Evolutionary conservation across 2,888 invertebrate species (phyloP).

Genomic region (Limnephilus marmoratus): DNA sequence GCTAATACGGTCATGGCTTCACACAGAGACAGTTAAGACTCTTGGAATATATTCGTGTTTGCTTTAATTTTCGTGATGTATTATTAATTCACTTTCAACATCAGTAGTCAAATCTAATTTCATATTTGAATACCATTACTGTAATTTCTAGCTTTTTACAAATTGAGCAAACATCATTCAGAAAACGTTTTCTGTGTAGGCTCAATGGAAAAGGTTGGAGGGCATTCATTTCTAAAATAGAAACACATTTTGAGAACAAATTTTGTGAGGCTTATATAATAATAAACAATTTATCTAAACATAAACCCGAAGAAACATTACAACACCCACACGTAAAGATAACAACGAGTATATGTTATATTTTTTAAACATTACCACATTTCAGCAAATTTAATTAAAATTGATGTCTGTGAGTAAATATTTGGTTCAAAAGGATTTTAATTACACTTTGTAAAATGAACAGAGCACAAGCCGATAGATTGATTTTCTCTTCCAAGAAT

Average conservation of each 20-base stretch:
- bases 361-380: background rate
- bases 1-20: conserved; percentile 16
- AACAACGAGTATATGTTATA: no score
- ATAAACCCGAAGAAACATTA: no score
- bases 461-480: background rate
- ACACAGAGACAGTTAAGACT: background rate
- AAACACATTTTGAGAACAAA: background rate
- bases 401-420: background rate
- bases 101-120: background rate
- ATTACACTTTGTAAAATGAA: background rate
- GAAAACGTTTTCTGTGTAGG: background rate
- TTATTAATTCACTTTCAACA: background rate
- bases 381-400: background rate
- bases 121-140: background rate
- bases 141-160: background rate
- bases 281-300: no score
- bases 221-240: background rate
- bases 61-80: background rate
- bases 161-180: background rate
- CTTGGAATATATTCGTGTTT: background rate
- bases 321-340: no score
- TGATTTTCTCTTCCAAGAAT: background rate
- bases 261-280: background rate
- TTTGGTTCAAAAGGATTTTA: background rate
- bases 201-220: background rate